Evolutionary conservation across 2,888 invertebrate species (phyloP).

Genomic region (Amblyjoppa proteus): DNA sequence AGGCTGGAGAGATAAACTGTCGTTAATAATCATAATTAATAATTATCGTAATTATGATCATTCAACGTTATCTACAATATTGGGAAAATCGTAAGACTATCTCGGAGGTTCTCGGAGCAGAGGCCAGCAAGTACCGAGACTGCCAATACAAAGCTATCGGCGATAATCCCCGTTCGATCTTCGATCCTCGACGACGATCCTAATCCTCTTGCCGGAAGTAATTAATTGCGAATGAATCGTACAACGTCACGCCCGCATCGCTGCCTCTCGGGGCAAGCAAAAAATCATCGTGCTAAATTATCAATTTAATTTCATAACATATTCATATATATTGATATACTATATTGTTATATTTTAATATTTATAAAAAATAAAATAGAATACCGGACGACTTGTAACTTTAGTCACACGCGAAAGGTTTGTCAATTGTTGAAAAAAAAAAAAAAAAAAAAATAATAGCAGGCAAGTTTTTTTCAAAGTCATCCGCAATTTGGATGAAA

Average conservation of each 20-base stretch:
- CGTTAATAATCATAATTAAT: background rate
- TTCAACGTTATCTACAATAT: background rate
- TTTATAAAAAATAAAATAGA: background rate
- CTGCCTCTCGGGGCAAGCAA: constrained; percentile 25
- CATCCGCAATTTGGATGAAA: background rate
- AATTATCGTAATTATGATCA: background rate
- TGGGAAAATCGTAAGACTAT: background rate
- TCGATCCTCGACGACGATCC: constrained; percentile 41
- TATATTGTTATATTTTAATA: background rate
- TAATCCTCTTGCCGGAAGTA: constrained; percentile 41
- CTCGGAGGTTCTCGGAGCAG: background rate
- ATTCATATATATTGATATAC: background rate
- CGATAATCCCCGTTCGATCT: constrained; percentile 46
- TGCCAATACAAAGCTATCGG: constrained; percentile 29
- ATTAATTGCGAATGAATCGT: constrained; percentile 52
- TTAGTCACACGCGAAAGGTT: background rate
- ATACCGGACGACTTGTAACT: background rate
- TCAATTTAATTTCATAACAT: constrained; percentile 21
- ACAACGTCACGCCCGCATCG: constrained; percentile 41
- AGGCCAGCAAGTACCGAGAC: background rate
- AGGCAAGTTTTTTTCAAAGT: background rate
- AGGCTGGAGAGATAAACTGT: background rate
- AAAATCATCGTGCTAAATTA: constrained; percentile 13
- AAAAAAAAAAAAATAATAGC: background rate
- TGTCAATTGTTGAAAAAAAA: background rate